Evolutionary conservation across 2,113 vertebrate species (phyloP).

Genomic region (Megaceryle maxima): DNA sequence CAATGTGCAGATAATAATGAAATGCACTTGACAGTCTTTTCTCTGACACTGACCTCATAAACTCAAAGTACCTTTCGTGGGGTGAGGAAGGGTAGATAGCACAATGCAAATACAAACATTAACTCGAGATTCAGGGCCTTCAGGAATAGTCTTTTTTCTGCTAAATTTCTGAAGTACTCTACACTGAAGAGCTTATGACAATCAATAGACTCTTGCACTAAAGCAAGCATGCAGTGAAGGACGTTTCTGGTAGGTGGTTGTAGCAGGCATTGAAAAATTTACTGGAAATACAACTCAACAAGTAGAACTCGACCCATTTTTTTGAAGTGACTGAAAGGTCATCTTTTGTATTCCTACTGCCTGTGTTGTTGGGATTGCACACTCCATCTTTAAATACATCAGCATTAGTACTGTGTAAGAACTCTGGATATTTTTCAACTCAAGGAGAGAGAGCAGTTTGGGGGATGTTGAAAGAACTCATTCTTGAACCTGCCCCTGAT

Average conservation of each 20-base stretch:
- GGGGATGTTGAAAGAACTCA: not conserved
- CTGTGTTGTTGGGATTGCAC: not conserved
- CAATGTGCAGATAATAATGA: not conserved
- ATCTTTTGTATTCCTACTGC: not conserved
- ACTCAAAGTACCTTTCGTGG: rapidly evolving
- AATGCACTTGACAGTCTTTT: not conserved
- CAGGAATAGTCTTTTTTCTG: not conserved
- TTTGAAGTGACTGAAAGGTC: not conserved
- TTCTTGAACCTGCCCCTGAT: constrained; percentile 29
- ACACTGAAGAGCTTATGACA: not conserved
- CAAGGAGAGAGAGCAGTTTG: not conserved
- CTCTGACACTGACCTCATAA: not conserved
- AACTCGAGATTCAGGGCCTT: not conserved
- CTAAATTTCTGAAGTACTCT: not conserved
- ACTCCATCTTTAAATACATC: not conserved
- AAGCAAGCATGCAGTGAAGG: not conserved
- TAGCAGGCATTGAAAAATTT: not conserved
- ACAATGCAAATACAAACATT: not conserved
- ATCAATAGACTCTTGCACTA: not conserved
- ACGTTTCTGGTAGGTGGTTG: not conserved
- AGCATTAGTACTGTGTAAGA: not conserved
- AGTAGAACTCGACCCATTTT: not conserved
- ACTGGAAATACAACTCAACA: not conserved
- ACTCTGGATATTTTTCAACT: not conserved
- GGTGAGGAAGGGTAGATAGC: not conserved